phyloP scores from a whole-genome alignment of 1,140 invertebrate genomes.

The Anastrepha ludens region DNA sequence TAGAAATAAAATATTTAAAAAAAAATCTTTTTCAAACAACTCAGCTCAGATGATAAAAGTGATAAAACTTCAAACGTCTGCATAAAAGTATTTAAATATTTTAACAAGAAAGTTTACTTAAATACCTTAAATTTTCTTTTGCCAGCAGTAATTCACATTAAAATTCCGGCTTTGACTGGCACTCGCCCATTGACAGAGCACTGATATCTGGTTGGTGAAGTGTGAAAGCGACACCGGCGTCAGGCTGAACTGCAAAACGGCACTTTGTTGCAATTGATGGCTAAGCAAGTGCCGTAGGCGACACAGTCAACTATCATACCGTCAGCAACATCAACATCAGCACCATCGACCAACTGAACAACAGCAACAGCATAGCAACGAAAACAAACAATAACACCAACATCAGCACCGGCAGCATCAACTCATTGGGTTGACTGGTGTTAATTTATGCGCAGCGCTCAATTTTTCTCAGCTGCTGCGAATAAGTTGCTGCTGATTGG shows the following conservation, averaged over 20 bases:
- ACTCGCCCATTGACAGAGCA: background rate
- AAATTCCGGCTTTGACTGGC: constrained; percentile 11
- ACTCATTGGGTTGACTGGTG: background rate
- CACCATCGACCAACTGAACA: background rate
- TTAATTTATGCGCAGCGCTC: constrained; percentile 28
- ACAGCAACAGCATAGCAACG: background rate
- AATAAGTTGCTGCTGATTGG: constrained; percentile 20
- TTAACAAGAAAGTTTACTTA: background rate
- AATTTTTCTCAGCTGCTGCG: background rate
- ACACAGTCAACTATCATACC: background rate
- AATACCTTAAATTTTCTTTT: background rate
- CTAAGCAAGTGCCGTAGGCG: background rate
- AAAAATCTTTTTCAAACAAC: too few relatives aligned
- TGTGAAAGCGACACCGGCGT: background rate
- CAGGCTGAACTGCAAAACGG: background rate
- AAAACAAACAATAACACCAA: constrained; percentile 1
- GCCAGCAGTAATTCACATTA: background rate
- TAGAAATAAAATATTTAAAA: too few relatives aligned
- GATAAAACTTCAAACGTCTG: too few relatives aligned
- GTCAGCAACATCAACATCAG: constrained; percentile 1
- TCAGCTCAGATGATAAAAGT: too few relatives aligned
- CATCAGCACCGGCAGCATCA: background rate
- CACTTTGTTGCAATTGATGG: constrained; percentile 24
- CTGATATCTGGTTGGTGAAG: background rate
- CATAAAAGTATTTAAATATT: too few relatives aligned